Conservation (phyloP, 2,888 invertebrate species). For the Sepioteuthis lessoniana region DNA sequence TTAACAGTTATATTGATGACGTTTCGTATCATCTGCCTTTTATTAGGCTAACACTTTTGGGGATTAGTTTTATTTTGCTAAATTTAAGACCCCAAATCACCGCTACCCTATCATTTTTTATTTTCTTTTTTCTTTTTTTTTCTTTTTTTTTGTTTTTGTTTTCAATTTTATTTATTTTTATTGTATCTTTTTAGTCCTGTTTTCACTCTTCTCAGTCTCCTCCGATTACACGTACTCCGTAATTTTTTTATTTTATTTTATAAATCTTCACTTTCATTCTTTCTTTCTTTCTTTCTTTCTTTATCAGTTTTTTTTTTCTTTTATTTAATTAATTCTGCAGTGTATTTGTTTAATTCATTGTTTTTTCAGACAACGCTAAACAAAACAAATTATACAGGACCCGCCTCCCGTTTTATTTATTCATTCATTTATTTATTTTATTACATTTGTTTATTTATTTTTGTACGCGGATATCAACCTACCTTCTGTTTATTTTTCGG, state of each 20-base stretch:
- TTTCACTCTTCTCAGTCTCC: neutral
- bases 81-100: neutral
- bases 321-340: neutral
- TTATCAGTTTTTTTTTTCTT: neutral
- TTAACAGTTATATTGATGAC: neutral
- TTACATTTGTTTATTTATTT: no score
- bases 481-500: no score
- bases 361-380: neutral
- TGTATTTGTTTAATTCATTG: conserved; percentile 33
- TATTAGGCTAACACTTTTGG: neutral
- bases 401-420: neutral
- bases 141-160: no score
- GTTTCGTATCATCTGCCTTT: neutral
- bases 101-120: neutral
- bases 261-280: neutral
- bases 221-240: neutral
- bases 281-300: neutral
- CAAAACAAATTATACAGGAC: neutral
- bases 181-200: neutral
- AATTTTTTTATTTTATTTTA: neutral
- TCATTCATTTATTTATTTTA: no score
- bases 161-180: no score
- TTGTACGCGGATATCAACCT: no score
- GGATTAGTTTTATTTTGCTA: neutral
- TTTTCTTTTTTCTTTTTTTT: no score